phyloP scores from a whole-genome alignment of 2,113 vertebrate species.

The Cinclus mexicanus region DNA sequence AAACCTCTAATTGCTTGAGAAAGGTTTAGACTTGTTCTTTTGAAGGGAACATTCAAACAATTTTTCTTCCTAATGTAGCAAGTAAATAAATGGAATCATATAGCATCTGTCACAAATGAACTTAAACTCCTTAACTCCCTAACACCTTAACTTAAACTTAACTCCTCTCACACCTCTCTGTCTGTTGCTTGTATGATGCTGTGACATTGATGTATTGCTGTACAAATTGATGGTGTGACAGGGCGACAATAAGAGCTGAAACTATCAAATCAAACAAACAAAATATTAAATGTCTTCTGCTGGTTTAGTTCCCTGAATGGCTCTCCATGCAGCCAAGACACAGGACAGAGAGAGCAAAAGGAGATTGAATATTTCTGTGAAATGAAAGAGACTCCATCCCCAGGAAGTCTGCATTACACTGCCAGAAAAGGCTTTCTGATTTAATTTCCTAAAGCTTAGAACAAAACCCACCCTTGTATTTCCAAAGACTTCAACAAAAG shows the following conservation, averaged over 20 bases:
- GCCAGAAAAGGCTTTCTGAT: background rate
- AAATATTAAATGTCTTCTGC: background rate
- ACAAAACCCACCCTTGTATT: background rate
- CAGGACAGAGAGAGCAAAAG: background rate
- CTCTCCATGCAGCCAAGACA: background rate
- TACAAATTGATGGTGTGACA: background rate
- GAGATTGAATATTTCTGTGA: accelerated
- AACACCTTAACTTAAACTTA: background rate
- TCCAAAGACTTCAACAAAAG: background rate
- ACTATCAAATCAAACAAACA: background rate
- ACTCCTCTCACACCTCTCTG: background rate
- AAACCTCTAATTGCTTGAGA: background rate
- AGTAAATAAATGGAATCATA: background rate
- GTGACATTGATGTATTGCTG: too few species aligned
- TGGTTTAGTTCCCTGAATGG: background rate
- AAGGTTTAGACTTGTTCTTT: background rate
- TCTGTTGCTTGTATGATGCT: background rate
- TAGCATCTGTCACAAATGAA: background rate
- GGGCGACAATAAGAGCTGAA: background rate
- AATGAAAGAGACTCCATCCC: background rate
- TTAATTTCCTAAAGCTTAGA: background rate
- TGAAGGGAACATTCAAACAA: background rate
- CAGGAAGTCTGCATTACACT: background rate
- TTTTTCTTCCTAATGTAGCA: background rate
- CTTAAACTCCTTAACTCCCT: background rate